Base-by-base conservation (phyloP, 1,140 invertebrate species). In the Pseudoatta argentina region DNA sequence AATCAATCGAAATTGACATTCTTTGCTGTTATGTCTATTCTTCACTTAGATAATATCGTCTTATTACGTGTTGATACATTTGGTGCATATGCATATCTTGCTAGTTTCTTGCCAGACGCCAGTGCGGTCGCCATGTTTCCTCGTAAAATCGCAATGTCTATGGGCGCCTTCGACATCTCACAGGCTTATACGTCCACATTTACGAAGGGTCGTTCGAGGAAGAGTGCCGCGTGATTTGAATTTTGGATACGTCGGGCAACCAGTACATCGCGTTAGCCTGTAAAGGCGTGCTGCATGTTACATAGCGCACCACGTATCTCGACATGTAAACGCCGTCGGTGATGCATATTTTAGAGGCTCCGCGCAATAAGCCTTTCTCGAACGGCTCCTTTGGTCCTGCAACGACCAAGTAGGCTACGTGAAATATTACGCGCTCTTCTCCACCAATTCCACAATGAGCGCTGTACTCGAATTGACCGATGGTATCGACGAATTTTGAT, bases 161-260 rank as follows among this genome's bases (percentile, higher is more conserved):
- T 44, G 67, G 73, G 30, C 73, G 30, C 21, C 44, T 48, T 55
- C 30, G 69, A 63, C 67, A 57, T 83, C 79, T 83, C 55, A 14
- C 69, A 24, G 67, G 27, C 27, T 83, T 63, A 75, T 75, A 39
- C 79, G 30, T 55, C 27, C 55, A 27, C 79, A 61, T 82, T 83
- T 64, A 61, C 48, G 78, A 59, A 79, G 34, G 53, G n/a, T 72
- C 85, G 67, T 72, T 77, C 57, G 78, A 63, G 24, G 67, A 83
- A 83, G 71, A 78, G 67, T 85, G 87, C 83, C 69, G 39, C 87
- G 71, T 59, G 83, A 81, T 88, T 81, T 89, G 87, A 89, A 89
- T 89, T 88, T 88, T 86, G 69, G 48, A 88, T 88, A 76, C 18
- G 24, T 78, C 59, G 51, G 63, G 61, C 12, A 81, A 81, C 64